phyloP scores from a whole-genome alignment of 1,140 invertebrate species.

The Drosophila navojoa region DNA sequence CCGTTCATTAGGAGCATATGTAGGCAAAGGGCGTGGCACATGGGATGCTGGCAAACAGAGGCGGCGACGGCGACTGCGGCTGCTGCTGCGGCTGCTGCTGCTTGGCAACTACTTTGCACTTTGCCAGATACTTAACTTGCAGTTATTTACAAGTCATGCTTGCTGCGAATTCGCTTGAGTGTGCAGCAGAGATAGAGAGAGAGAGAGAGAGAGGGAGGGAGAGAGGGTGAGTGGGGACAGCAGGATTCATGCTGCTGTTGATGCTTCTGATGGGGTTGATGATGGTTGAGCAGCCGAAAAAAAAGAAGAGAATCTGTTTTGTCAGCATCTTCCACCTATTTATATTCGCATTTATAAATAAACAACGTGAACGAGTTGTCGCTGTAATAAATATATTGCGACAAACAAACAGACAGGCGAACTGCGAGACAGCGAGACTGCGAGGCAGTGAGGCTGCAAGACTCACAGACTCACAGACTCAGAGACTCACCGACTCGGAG shows the following conservation, averaged over 20 bases:
- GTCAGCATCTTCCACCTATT: constrained; percentile 68
- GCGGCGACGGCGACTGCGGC: constrained; percentile 18
- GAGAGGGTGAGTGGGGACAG: background rate
- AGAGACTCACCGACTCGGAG: too few relatives aligned
- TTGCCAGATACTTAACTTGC: constrained; percentile 83
- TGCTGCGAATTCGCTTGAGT: constrained; percentile 81
- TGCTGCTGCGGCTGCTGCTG: constrained; percentile 46
- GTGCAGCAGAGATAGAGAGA: constrained; percentile 34
- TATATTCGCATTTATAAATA: constrained; percentile 81
- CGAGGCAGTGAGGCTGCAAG: constrained; percentile 21
- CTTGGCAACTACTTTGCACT: constrained; percentile 82
- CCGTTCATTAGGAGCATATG: constrained; percentile 73
- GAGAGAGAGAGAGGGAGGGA: background rate
- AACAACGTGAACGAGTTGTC: constrained; percentile 75
- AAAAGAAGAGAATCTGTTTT: constrained; percentile 52
- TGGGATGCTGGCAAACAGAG: constrained; percentile 1
- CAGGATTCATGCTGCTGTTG: constrained; percentile 33
- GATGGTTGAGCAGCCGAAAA: constrained; percentile 50
- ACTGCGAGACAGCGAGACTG: constrained; percentile 1
- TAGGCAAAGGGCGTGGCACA: background rate
- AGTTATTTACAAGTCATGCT: constrained; percentile 84
- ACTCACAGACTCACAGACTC: background rate
- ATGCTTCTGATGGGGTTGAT: constrained; percentile 46
- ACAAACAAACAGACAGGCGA: constrained; percentile 42
- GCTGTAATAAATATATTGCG: constrained; percentile 80